These are phyloP conservation scores for Harpagifer antarcticus DNA, from an alignment of 2,797 vertebrate genomes.

Conservation along the genomic window DNA sequence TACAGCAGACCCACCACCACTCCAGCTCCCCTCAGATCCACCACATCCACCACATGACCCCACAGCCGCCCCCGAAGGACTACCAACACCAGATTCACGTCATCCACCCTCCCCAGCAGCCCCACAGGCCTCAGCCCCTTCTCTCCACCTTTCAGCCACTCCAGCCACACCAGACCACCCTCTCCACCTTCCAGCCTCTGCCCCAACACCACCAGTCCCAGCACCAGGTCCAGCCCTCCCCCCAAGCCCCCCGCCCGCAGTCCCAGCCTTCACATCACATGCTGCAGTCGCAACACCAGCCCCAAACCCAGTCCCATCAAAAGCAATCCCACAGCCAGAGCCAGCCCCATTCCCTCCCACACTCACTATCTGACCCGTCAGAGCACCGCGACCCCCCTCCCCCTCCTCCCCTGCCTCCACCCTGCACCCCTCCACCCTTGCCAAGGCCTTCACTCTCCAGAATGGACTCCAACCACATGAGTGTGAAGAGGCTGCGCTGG, in stretches of 20 bases:
- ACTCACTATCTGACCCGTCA: conserved; percentile 75
- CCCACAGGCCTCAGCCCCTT: conserved; percentile 79
- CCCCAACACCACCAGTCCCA: conserved; percentile 71
- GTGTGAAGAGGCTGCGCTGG: conserved; percentile 97
- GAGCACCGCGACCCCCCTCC: conserved; percentile 74
- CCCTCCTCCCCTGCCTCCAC: conserved; percentile 83
- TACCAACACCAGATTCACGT: conserved; percentile 82
- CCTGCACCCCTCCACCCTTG: conserved; percentile 84
- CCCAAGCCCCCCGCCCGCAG: conserved; percentile 79
- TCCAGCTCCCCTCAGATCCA: conserved; percentile 78
- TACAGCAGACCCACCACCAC: conserved; percentile 79
- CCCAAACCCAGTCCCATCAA: conserved; percentile 66
- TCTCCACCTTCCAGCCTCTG: conserved; percentile 81
- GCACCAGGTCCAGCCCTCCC: conserved; percentile 74
- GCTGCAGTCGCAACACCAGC: conserved; percentile 68
- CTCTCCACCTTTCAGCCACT: conserved; percentile 84
- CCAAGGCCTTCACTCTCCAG: conserved; percentile 86
- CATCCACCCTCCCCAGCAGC: conserved; percentile 83
- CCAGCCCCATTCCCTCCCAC: conserved; percentile 78
- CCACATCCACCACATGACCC: conserved; percentile 83
- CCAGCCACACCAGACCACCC: conserved; percentile 76
- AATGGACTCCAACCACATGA: conserved; percentile 96
- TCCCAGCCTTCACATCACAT: conserved; percentile 81
- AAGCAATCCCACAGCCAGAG: conserved; percentile 67
- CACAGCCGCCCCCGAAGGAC: conserved; percentile 75